Base-by-base conservation (phyloP, 2,113 vertebrate genomes). In the Cacatua alba region DNA sequence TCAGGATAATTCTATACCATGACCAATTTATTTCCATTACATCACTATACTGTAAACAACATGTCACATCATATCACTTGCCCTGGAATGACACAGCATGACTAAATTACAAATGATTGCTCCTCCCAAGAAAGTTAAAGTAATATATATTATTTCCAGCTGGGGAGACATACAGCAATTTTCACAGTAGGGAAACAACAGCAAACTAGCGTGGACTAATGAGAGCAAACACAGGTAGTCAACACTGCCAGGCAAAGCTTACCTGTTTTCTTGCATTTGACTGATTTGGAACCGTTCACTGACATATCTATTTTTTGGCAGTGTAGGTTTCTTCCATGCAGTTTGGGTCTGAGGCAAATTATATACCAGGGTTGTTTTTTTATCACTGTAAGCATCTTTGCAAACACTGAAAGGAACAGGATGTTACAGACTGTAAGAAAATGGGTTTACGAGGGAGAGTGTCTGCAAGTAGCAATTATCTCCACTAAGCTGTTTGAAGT, bases 401-500 rank as follows among this genome's bases (percentile, higher is more conserved):
- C 57, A 92, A 82, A 82, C 9, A 28, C 41, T 55, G 60, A 84
- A 92, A 86, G 77, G 64, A 75, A 46, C 13, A 65, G 77, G 70
- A 76, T 89, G 86, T 46, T 91, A 35, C 49, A 84, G 29, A 78
- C 49, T 2, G 6, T 25, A 72, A 26, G 52, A 86, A 90, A 86
- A 71, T 44, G 18, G 16, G 15, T 76, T 87, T 81, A 76, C 5
- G 14, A 69, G 24, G 12, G 44, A 76, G 67, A 51, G 19, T 57
- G 17, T 71, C 65, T 95, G 53, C 33, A 90, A 84, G 69, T 25
- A 80, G 65, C 70, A 92, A 84, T 94, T 93, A 95, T 69, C 70
- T 62, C 49, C 83, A n/a, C 62, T 88, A 85, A 93, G 51, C 39
- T 76, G 25, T 68, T 37, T 60, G 80, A 79, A 75, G 65, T 31